phyloP scores from a whole-genome alignment of 1,140 invertebrate genomes.

The Bombyx mori region DNA sequence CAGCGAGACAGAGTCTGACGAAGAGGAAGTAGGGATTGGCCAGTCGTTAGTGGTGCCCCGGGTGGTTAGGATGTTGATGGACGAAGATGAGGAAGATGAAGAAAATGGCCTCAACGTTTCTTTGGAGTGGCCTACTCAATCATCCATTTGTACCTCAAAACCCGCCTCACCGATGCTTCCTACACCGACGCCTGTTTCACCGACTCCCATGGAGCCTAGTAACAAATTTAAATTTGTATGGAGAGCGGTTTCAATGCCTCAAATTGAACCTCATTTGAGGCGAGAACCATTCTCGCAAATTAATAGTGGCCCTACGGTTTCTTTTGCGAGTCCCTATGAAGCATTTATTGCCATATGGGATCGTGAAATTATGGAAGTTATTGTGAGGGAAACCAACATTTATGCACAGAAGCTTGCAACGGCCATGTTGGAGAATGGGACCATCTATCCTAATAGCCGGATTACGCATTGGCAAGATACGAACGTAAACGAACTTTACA shows the following conservation, averaged over 20 bases:
- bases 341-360: conserved; percentile 15
- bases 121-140: too few species aligned
- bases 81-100: too few species aligned
- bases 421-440: neutral
- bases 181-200: too few species aligned
- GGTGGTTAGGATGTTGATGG: too few species aligned
- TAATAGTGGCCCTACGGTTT: conserved; percentile 6
- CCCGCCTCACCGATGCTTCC: too few species aligned
- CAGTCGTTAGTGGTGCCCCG: too few species aligned
- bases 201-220: neutral
- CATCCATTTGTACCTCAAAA: too few species aligned
- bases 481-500: conserved; percentile 1
- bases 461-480: conserved; percentile 16
- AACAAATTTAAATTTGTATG: neutral
- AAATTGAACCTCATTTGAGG: conserved; percentile 8
- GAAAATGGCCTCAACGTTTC: too few species aligned
- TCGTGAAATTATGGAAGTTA: conserved; percentile 12
- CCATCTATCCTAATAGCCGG: conserved; percentile 3
- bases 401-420: conserved; percentile 8
- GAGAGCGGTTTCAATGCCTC: conserved; percentile 1
- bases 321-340: conserved; percentile 10
- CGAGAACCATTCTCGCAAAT: conserved; percentile 6
- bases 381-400: conserved; percentile 13
- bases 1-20: too few species aligned
- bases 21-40: too few species aligned